Conservation (phyloP, 2,113 vertebrate genomes). For the Mobula hypostoma region DNA sequence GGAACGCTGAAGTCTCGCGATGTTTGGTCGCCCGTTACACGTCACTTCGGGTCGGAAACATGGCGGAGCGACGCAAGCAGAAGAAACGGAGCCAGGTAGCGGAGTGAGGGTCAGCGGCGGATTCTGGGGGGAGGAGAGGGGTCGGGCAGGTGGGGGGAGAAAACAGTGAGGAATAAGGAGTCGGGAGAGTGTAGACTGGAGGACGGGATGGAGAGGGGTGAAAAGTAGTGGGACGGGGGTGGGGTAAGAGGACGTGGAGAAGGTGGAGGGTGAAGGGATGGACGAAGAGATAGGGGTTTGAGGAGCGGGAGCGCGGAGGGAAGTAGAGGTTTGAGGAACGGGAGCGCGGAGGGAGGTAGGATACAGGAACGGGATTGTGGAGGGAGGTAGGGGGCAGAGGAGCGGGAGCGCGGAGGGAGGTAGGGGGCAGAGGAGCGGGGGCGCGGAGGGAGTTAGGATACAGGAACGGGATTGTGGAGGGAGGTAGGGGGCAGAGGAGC, state of each 20-base stretch:
- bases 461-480: neutral
- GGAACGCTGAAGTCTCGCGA: slow-evolving; percentile 39
- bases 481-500: neutral
- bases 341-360: neutral
- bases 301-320: too few species aligned
- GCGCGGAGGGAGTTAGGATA: neutral
- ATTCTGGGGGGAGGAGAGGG: too few species aligned
- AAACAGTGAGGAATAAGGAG: neutral
- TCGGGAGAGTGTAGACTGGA: neutral
- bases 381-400: neutral
- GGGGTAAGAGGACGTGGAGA: neutral
- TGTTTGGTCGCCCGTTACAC: slow-evolving; percentile 50
- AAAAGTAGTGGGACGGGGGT: neutral
- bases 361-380: neutral
- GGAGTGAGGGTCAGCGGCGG: neutral
- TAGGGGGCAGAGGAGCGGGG: too few species aligned
- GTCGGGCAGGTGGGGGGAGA: neutral
- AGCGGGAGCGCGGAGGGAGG: too few species aligned
- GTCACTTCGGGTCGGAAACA: slow-evolving; percentile 73
- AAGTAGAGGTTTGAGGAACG: too few species aligned
- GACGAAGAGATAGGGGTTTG: neutral
- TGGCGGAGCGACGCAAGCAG: slow-evolving; percentile 93
- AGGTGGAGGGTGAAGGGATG: neutral
- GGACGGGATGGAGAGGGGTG: neutral
- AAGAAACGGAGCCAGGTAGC: slow-evolving; percentile 94